These are phyloP conservation scores for Rafetus swinhoei DNA, from an alignment of 2,113 vertebrate species.

Conservation along the genomic window DNA sequence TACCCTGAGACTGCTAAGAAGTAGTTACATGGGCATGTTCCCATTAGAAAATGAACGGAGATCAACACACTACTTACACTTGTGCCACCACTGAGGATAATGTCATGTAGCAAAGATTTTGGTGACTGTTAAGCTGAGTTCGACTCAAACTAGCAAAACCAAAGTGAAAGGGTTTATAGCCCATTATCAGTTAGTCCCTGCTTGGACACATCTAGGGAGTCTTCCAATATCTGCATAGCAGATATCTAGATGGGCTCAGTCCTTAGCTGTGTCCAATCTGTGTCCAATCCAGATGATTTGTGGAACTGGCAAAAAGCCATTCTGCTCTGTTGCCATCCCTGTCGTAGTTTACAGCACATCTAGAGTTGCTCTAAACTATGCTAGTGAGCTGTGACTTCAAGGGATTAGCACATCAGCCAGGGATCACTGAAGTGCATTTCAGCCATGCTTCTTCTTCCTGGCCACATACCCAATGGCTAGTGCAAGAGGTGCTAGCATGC, in stretches of 20 bases:
- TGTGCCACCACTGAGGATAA: neutral
- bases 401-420: neutral
- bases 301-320: neutral
- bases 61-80: neutral
- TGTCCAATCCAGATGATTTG: neutral
- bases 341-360: neutral
- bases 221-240: neutral
- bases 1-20: neutral
- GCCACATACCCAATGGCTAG: rapidly evolving
- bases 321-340: neutral
- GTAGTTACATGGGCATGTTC: neutral
- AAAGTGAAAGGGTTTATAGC: neutral
- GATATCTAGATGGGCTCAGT: neutral
- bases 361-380: neutral
- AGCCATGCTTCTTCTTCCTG: neutral
- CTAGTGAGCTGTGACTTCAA: neutral
- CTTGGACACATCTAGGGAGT: neutral
- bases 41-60: neutral
- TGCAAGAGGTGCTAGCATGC: neutral
- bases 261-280: neutral
- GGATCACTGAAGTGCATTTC: neutral
- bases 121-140: neutral
- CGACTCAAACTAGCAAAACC: neutral
- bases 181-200: neutral
- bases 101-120: neutral